Evolutionary conservation across 2,888 invertebrate species (phyloP), one percentile per base, ranked within the genome.

Genomic region (Chymomyza caudatula): DNA sequence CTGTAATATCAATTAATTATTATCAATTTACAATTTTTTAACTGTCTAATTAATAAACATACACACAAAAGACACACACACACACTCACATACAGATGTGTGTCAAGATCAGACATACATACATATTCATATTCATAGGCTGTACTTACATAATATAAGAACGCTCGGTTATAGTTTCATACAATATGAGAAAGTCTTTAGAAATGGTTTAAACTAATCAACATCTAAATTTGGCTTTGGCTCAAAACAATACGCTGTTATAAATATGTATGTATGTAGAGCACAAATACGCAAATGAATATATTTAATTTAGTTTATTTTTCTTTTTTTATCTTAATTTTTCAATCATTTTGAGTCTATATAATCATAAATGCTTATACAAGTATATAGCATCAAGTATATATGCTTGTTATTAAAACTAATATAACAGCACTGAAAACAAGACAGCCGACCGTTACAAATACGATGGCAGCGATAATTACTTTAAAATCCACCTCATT

Each of bases 401-500:
- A 78, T 76, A 76, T 67, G 72, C 73, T 61, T 74, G 74, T 78
- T 70, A 74, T 72, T 84, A 71, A 68, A 74, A 81, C 71, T 80
- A 79, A 78, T 74, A 74, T 78, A 86, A 83, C 78, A 72, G 79
- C 73, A 77, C 85, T 84, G 73, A 88, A 75, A 69, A 76, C 78
- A 71, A 82, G 67, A 65, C 81, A 81, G 76, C 78, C 74, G 77
- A 88, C 81, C 82, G 88, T 81, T 86, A 87, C 69, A 79, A 84
- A 83, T 86, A 79, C 79, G 84, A 85, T 81, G 80, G 85, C 84
- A 83, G 87, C 83, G 71, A 87, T 80, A 88, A 88, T 82, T 88
- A 89, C 86, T 90, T 90, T 89, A 90, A 89, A 76, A 90, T 90
- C 89, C 89, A 90, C 84, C 89, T 89, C 87, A 90, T 88, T 80